Percentiles rank a stretch among this genome's conserved stretches.
Conservation (phyloP, 2,113 vertebrate species). For the Varanus komodoensis region DNA sequence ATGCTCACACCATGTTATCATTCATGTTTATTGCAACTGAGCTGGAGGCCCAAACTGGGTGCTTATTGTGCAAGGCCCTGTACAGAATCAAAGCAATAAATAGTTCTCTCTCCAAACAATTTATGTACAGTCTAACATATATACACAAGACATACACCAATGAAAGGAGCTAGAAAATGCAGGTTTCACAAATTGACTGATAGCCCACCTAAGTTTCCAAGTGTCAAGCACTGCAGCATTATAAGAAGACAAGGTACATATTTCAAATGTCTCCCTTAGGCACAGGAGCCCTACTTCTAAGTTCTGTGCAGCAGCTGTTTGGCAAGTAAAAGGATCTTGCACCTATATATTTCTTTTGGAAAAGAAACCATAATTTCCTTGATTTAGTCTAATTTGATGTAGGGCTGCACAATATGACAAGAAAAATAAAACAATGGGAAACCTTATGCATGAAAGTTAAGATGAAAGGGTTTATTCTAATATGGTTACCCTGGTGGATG, state of each 20-base stretch:
- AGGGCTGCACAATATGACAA: background rate
- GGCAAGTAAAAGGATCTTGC: background rate
- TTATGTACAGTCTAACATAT: background rate
- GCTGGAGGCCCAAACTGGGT: background rate
- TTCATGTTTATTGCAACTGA: constrained; percentile 32
- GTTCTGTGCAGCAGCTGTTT: background rate
- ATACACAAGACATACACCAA: background rate
- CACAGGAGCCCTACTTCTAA: background rate
- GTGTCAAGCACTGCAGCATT: background rate
- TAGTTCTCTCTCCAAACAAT: constrained; percentile 5
- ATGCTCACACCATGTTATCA: constrained; percentile 25
- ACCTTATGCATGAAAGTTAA: background rate
- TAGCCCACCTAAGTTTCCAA: background rate
- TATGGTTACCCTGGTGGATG: background rate
- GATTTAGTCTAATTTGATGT: background rate
- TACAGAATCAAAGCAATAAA: constrained; percentile 29
- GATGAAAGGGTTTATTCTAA: background rate
- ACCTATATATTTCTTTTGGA: background rate
- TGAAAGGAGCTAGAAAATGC: background rate
- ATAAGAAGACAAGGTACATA: background rate
- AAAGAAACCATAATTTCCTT: too few species aligned
- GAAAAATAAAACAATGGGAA: background rate
- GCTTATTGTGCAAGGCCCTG: constrained; percentile 20
- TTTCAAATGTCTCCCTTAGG: background rate
- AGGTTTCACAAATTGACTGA: background rate